These are phyloP conservation scores for Urophycis tenuis DNA, from an alignment of 2,797 vertebrate species.

Conservation along the genomic window DNA sequence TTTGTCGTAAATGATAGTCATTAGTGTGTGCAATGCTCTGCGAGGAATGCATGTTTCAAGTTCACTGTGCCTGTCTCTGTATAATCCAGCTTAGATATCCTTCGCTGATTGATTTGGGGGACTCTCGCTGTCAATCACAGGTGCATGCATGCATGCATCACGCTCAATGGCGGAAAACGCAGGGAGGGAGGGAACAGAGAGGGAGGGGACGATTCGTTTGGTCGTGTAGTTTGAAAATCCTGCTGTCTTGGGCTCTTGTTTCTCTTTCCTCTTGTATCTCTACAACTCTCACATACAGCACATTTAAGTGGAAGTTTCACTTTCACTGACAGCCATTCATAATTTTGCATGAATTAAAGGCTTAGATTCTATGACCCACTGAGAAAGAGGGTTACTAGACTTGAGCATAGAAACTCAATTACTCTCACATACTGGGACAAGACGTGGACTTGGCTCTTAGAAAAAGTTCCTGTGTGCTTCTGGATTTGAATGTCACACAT, in stretches of 20 bases:
- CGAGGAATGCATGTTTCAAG: not conserved
- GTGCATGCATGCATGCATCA: not conserved
- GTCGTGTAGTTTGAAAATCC: not conserved
- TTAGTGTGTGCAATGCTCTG: not conserved
- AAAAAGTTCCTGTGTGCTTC: not conserved
- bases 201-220: not conserved
- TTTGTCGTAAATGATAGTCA: not conserved
- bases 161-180: not conserved
- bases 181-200: not conserved
- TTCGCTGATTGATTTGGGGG: not conserved
- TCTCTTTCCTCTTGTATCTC: not conserved
- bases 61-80: not conserved
- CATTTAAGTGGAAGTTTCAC: not conserved
- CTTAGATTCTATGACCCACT: not conserved
- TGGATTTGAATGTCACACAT: not conserved
- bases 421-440: not conserved
- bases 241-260: not conserved
- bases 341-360: not conserved
- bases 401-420: not conserved
- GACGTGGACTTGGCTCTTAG: not conserved
- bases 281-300: not conserved
- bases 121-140: not conserved
- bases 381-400: not conserved
- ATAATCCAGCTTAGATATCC: not conserved
- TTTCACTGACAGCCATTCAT: not conserved